Conservation (phyloP, 2,888 invertebrate species). For the Eupithecia insigniata region DNA sequence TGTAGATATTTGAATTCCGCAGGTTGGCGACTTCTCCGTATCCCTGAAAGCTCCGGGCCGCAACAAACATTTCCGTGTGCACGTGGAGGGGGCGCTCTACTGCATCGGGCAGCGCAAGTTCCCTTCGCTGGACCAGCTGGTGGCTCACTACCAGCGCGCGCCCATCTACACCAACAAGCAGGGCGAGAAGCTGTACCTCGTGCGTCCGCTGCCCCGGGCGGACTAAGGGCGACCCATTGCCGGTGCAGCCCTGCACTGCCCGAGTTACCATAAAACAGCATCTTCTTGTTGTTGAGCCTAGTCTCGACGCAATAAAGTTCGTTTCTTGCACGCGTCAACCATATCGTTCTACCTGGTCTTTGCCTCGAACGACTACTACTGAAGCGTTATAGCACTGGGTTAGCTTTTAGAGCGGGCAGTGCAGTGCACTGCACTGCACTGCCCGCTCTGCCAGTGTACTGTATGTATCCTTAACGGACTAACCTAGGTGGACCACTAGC, state of each 20-base stretch:
- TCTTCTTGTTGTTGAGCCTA: background rate
- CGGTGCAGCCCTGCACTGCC: background rate
- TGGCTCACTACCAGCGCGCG: conserved; percentile 99
- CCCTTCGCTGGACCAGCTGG: conserved; percentile 96
- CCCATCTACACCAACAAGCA: conserved; percentile 99
- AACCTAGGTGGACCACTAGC: background rate
- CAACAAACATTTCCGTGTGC: conserved; percentile 99
- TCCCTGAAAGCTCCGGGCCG: conserved; percentile 98
- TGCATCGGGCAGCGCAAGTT: conserved; percentile 99
- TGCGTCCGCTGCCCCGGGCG: conserved; percentile 92
- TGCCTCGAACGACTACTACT: background rate
- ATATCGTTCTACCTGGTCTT: background rate
- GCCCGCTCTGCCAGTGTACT: background rate
- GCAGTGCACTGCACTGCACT: no score
- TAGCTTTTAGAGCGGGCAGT: background rate
- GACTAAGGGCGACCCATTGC: conserved; percentile 35
- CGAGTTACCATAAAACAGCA: background rate
- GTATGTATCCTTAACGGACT: background rate
- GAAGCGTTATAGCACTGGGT: background rate
- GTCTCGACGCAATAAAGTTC: background rate
- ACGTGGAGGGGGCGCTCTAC: conserved; percentile 95
- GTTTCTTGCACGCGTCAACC: background rate
- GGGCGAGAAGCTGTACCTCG: conserved; percentile 98
- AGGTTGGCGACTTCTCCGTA: conserved; percentile 99
- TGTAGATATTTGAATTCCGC: conserved; percentile 49